Evolutionary conservation across 1,140 invertebrate genomes (phyloP).

Genomic region (Drosophila baimaii): DNA sequence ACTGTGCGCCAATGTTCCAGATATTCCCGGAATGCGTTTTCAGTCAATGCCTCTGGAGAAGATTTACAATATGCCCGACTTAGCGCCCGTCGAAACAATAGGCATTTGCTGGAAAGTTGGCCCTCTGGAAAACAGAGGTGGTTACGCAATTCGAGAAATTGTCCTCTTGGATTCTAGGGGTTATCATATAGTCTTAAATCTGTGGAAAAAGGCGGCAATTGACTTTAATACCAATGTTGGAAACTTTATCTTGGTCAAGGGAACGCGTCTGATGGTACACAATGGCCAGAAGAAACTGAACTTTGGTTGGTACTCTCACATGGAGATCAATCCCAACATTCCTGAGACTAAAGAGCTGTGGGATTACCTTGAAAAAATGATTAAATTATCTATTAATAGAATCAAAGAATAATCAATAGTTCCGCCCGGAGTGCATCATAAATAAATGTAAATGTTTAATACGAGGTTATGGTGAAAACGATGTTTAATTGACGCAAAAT

Average conservation of each 20-base stretch:
- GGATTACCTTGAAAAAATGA: too few species aligned
- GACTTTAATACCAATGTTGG: neutral
- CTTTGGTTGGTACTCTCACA: neutral
- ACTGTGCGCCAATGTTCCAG: neutral
- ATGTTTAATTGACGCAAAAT: constrained; percentile 48
- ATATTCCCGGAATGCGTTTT: neutral
- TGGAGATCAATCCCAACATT: constrained; percentile 15
- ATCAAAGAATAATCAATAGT: too few species aligned
- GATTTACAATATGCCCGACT: neutral
- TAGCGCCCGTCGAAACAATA: neutral
- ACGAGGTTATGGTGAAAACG: constrained; percentile 23
- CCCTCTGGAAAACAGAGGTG: neutral
- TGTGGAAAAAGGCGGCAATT: neutral
- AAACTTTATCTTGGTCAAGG: constrained; percentile 7
- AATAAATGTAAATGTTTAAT: neutral
- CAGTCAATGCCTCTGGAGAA: neutral
- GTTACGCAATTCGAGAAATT: constrained; percentile 2
- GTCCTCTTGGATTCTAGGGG: neutral
- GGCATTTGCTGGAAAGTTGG: neutral
- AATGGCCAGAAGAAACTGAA: neutral
- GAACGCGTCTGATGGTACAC: neutral
- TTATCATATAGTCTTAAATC: neutral
- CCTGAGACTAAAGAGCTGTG: neutral
- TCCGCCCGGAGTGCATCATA: neutral
- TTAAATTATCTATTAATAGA: too few species aligned